Conservation (phyloP, 2,888 invertebrate genomes). For the Notodonta ziczac region DNA sequence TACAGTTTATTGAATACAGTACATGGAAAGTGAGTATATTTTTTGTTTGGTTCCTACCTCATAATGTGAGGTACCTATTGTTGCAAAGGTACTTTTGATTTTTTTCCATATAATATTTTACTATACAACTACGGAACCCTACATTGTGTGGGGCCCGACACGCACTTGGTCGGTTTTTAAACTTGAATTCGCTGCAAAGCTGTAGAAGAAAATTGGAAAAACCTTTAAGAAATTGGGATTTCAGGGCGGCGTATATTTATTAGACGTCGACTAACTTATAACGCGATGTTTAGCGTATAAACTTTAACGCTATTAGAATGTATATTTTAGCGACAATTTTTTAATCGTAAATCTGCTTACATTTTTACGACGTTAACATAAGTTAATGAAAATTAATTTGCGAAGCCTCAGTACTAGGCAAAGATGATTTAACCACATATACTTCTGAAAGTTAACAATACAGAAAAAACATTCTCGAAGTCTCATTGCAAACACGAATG, state of each 20-base stretch:
- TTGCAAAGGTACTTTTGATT: no score
- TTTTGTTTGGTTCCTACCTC: no score
- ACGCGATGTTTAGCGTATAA: slow-evolving; percentile 9
- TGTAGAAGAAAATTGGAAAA: slow-evolving; percentile 60
- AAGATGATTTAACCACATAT: no score
- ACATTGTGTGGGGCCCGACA: no score
- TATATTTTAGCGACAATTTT: neutral
- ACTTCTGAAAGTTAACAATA: no score
- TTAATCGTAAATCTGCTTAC: neutral
- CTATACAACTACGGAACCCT: no score
- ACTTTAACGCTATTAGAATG: slow-evolving; percentile 4
- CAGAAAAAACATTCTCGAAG: neutral
- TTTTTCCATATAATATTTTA: no score
- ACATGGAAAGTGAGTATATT: no score
- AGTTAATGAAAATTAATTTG: neutral
- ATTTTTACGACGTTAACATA: no score
- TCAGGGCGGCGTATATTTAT: slow-evolving; percentile 33
- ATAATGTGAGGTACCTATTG: no score
- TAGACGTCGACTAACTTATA: slow-evolving; percentile 11
- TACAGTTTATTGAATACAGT: no score
- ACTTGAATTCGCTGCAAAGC: slow-evolving; percentile 62
- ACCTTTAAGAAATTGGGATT: slow-evolving; percentile 50
- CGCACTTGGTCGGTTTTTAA: slow-evolving; percentile 29
- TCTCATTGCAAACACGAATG: slow-evolving; percentile 14
- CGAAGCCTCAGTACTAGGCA: no score